Evolutionary conservation across 2,888 invertebrate species (phyloP), one percentile per base, ranked within the genome.

Genomic region (Caenorhabditis imperialis): DNA sequence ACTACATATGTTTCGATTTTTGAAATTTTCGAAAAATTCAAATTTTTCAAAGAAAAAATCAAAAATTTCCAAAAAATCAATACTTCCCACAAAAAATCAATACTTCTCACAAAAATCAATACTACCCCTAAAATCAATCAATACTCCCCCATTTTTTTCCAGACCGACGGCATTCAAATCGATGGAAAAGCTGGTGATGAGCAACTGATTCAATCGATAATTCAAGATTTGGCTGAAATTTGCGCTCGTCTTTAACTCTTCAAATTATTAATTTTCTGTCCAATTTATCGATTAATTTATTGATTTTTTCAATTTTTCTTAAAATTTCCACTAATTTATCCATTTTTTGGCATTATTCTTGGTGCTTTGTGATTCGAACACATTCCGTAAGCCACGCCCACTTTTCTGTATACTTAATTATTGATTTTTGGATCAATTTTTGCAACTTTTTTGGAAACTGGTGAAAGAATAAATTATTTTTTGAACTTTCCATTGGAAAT

Each of bases 141-240:
- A n/a, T n/a, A n/a, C n/a, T n/a, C n/a, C n/a, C n/a, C n/a, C n/a
- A n/a, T n/a, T n/a, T 30, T 38, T 50, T 72, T 80, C 22, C 67
- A 82, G 82, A 30, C 65, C 8, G 79, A 78, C 18, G 51, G 57
- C n/a, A 37, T 82, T 22, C 72, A 72, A 69, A 81, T 82, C 27
- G 77, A 81, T 42, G 82, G 82, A 65, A 81, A 81, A 65, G 75
- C 77, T 38, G 82, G 74, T 18, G 79, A 75, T n/a, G 79, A 81
- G 48, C 77, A 78, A 40, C 63, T 82, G 16, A 79, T 81, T 37
- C 70, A 69, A 22, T 67, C 76, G 23, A 65, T 82, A 22, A 72
- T 82, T 8, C 76, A 81, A 16, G 82, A 82, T 20, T 45, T 79
- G 3, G 47, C 74, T 14, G 76, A 79, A 20, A 65, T 79, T 53